phyloP scores from a whole-genome alignment of 2,113 vertebrate species.

The Picathartes gymnocephalus region DNA sequence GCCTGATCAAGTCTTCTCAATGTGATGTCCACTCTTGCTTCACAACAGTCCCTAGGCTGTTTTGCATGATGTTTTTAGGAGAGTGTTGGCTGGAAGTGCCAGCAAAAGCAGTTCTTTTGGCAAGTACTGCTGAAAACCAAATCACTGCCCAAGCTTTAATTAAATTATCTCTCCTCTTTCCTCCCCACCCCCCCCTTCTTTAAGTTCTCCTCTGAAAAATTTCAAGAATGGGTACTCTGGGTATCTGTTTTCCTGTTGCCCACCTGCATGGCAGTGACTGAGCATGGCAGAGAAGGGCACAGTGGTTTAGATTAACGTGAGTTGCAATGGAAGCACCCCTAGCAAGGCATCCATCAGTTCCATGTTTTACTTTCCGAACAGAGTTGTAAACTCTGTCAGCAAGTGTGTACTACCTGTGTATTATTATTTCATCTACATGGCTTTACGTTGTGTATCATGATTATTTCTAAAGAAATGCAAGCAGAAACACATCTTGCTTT shows the following conservation, averaged over 20 bases:
- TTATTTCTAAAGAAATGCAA: background rate
- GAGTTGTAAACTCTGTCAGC: background rate
- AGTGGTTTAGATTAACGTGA: background rate
- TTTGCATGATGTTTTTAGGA: background rate
- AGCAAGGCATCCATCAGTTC: background rate
- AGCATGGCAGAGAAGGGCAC: background rate
- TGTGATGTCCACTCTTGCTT: background rate
- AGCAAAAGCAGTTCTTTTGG: background rate
- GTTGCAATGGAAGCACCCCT: background rate
- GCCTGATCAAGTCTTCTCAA: background rate
- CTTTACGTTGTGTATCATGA: background rate
- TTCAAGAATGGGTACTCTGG: rapidly evolving
- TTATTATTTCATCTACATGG: background rate
- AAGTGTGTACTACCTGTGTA: background rate
- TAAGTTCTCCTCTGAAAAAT: background rate
- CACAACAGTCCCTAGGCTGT: background rate
- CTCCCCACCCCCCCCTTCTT: rapidly evolving
- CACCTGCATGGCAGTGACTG: background rate
- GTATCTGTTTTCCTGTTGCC: background rate
- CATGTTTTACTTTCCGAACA: background rate
- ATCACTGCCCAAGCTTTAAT: background rate
- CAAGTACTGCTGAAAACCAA: background rate
- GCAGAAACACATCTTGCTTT: background rate
- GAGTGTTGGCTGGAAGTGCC: background rate
- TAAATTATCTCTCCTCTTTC: background rate